These are phyloP conservation scores for Pogonocichla stellata DNA, from an alignment of 2,113 vertebrate genomes.

Conservation along the genomic window DNA sequence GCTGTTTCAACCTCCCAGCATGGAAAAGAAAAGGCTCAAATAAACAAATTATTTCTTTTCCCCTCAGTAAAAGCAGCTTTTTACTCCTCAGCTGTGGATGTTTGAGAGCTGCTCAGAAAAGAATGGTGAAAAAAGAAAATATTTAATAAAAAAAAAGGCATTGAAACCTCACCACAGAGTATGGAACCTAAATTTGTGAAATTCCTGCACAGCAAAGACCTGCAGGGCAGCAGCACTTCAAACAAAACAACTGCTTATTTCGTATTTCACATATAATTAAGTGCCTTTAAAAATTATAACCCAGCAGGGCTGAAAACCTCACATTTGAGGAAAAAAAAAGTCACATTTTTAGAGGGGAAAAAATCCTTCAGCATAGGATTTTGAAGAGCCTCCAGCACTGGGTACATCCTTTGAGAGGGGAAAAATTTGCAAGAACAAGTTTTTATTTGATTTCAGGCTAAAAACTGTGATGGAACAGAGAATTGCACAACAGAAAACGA, in stretches of 20 bases:
- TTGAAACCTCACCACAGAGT: neutral
- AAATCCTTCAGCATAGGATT: rapidly evolving
- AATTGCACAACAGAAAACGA: neutral
- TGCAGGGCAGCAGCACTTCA: neutral
- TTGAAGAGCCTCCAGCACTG: neutral
- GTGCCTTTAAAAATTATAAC: neutral
- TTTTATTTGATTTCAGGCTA: neutral
- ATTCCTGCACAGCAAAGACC: neutral
- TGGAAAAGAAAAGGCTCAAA: neutral
- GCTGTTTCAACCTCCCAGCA: rapidly evolving
- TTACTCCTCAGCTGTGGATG: neutral
- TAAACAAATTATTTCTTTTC: neutral
- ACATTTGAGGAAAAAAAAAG: neutral
- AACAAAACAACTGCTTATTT: neutral
- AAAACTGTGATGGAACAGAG: rapidly evolving
- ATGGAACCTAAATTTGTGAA: rapidly evolving
- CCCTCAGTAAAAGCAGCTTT: too few relatives aligned
- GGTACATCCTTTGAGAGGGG: neutral
- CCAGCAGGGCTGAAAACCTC: neutral
- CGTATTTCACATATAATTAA: rapidly evolving
- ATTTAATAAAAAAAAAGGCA: neutral
- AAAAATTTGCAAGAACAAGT: rapidly evolving
- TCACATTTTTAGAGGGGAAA: neutral
- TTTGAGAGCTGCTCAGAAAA: neutral
- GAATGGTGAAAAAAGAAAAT: neutral